A percentile compares a stretch with the other conserved stretches of the same genome.
These are phyloP conservation scores for Diogma glabrata DNA, from an alignment of 2,888 invertebrate genomes.

Conservation along the genomic window DNA sequence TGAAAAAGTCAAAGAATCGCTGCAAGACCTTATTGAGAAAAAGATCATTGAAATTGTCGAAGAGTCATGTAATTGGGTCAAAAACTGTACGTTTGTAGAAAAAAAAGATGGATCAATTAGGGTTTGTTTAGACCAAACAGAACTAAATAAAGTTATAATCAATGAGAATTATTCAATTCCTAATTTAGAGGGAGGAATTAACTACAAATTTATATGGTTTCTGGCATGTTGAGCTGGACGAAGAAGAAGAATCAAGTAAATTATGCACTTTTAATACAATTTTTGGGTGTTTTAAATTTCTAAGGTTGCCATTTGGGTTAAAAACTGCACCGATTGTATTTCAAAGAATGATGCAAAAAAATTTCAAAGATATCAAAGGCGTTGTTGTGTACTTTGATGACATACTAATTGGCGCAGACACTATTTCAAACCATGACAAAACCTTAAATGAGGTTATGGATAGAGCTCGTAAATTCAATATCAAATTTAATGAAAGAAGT, in stretches of 20 bases:
- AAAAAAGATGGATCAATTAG: conserved; percentile 16
- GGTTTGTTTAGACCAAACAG: conserved; percentile 16
- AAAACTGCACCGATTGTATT: too few species aligned
- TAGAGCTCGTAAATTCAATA: conserved; percentile 9
- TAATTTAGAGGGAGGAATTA: too few species aligned
- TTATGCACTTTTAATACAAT: conserved; percentile 16
- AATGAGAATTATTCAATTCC: too few species aligned
- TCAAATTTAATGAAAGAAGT: conserved; percentile 14
- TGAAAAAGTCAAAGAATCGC: too few species aligned
- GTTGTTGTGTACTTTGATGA: too few species aligned
- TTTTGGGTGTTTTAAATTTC: conserved; percentile 16
- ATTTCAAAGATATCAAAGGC: too few species aligned
- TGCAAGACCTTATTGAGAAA: background rate
- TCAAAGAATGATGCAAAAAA: too few species aligned
- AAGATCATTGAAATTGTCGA: conserved; percentile 1
- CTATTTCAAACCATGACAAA: conserved; percentile 8
- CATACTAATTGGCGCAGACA: too few species aligned
- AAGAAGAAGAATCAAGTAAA: conserved; percentile 12
- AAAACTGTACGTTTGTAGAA: conserved; percentile 11
- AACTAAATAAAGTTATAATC: too few species aligned
- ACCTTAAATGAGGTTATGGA: conserved; percentile 12
- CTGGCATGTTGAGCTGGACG: conserved; percentile 17
- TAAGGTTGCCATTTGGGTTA: too few species aligned
- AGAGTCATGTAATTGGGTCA: conserved; percentile 12
- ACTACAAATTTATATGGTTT: too few species aligned